Evolutionary conservation across 2,888 invertebrate genomes (phyloP).

Genomic region (Imbricaverruca yamaguchii): DNA sequence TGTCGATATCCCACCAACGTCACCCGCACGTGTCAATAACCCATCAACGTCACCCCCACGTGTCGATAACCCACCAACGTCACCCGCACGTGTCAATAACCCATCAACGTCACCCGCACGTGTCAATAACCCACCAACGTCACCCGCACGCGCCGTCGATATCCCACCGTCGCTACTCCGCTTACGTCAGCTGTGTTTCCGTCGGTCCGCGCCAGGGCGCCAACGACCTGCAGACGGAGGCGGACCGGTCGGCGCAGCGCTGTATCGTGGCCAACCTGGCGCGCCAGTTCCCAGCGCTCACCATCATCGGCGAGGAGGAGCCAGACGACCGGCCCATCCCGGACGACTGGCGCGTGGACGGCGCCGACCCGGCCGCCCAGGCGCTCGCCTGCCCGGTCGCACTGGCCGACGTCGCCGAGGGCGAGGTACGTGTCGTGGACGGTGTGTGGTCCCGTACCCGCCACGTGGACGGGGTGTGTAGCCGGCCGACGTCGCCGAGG

Average conservation of each 20-base stretch:
- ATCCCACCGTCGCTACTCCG: no score
- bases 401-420: slow-evolving; percentile 49
- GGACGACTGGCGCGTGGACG: slow-evolving; percentile 23
- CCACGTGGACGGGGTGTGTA: no score
- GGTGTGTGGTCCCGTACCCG: no score
- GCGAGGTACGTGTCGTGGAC: slow-evolving; percentile 52
- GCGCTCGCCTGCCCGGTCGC: slow-evolving; percentile 23
- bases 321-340: slow-evolving; percentile 36
- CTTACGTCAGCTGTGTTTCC: no score
- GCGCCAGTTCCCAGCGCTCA: slow-evolving; percentile 70
- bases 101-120: no score
- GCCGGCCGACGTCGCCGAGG: slow-evolving; percentile 49
- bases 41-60: no score
- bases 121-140: no score
- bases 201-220: slow-evolving; percentile 53
- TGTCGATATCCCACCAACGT: no score
- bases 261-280: slow-evolving; percentile 84
- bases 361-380: slow-evolving; percentile 2
- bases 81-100: no score
- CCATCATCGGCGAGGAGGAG: slow-evolving; percentile 87
- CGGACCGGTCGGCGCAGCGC: slow-evolving; percentile 88
- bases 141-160: no score
- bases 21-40: no score
- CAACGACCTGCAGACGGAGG: slow-evolving; percentile 95
- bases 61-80: no score